These are phyloP conservation scores for Brachionichthys hirsutus DNA, from an alignment of 2,113 vertebrate genomes.

Conservation along the genomic window DNA sequence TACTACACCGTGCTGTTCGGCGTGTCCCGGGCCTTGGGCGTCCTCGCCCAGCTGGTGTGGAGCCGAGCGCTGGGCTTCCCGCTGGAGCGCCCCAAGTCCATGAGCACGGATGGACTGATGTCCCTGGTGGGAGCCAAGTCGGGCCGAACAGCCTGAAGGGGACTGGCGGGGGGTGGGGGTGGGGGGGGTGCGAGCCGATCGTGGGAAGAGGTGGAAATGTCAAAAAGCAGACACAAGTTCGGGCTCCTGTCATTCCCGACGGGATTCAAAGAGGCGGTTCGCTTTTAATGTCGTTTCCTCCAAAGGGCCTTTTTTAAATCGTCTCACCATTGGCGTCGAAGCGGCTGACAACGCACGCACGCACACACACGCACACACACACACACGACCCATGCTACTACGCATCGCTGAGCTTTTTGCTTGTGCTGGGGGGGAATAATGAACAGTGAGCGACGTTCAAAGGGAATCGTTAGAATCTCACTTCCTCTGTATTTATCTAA, in stretches of 20 bases:
- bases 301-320: slow-evolving; percentile 69
- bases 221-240: slow-evolving; percentile 41
- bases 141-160: slow-evolving; percentile 69
- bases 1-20: slow-evolving; percentile 98
- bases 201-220: slow-evolving; percentile 50
- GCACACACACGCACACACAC: background rate
- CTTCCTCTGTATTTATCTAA: slow-evolving; percentile 31
- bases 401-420: slow-evolving; percentile 28
- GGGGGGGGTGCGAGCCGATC: slow-evolving; percentile 54
- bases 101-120: slow-evolving; percentile 95
- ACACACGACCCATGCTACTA: slow-evolving; percentile 19
- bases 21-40: slow-evolving; percentile 91
- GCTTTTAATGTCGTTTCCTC: slow-evolving; percentile 73
- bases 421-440: slow-evolving; percentile 27
- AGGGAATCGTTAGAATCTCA: slow-evolving; percentile 56
- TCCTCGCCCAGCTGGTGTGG: slow-evolving; percentile 94
- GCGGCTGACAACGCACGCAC: slow-evolving; percentile 11
- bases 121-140: slow-evolving; percentile 86
- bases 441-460: slow-evolving; percentile 53
- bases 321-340: slow-evolving; percentile 46
- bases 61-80: slow-evolving; percentile 93
- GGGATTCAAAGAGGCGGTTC: slow-evolving; percentile 78
- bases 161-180: no score
- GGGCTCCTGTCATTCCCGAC: slow-evolving; percentile 56
- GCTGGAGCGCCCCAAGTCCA: slow-evolving; percentile 94